A percentile compares a stretch with the other conserved stretches of the same genome.
These are phyloP conservation scores for Macrotus californicus DNA, from an alignment of 2,113 vertebrate species.

Conservation along the genomic window DNA sequence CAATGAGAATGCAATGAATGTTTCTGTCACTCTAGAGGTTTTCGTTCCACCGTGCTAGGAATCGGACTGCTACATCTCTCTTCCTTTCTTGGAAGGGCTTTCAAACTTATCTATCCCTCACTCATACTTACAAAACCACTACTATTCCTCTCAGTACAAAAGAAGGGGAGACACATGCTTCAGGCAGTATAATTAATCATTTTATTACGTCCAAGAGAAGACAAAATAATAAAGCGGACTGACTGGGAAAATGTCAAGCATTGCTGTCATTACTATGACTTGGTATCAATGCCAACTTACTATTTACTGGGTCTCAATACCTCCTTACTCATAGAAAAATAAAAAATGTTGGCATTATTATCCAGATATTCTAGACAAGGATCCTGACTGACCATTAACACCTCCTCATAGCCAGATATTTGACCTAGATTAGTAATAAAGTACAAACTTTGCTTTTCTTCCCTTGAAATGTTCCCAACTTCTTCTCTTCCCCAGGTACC, in stretches of 20 bases:
- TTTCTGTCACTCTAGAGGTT: not conserved
- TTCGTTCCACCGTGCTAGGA: not conserved
- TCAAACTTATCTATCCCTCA: not conserved
- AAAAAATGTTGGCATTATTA: not conserved
- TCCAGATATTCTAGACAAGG: not conserved
- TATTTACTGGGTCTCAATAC: not conserved
- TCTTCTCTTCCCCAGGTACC: not conserved
- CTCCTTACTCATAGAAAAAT: not conserved
- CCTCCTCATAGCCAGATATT: not conserved
- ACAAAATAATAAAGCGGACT: not conserved
- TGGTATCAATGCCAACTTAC: not conserved
- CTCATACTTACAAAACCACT: not conserved
- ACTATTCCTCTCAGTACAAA: not conserved
- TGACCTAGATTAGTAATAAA: not conserved
- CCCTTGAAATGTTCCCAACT: not conserved
- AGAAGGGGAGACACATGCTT: not conserved
- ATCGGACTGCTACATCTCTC: not conserved
- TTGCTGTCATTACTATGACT: not conserved
- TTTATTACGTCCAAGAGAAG: not conserved
- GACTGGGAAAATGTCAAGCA: not conserved
- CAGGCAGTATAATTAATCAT: not conserved
- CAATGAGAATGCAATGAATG: not conserved
- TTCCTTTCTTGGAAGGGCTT: not conserved
- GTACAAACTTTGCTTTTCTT: not conserved
- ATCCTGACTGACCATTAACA: not conserved